Conservation (phyloP, 2,113 vertebrate species). For the Climacteris rufus region DNA sequence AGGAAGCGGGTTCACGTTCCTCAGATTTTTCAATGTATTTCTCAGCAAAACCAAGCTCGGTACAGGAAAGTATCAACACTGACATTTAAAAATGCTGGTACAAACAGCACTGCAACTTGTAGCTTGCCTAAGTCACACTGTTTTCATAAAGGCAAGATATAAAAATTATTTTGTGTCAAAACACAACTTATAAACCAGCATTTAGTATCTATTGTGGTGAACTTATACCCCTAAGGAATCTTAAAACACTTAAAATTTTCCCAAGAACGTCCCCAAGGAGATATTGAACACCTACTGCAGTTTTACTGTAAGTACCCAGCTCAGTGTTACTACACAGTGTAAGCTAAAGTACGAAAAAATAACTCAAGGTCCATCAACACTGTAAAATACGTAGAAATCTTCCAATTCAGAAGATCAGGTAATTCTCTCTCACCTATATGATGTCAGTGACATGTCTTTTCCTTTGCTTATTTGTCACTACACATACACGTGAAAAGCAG, state of each 20-base stretch:
- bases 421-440: neutral
- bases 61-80: neutral
- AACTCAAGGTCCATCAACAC: neutral
- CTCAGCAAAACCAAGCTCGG: neutral
- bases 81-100: neutral
- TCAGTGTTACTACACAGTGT: neutral
- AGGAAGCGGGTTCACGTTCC: neutral
- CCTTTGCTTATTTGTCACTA: neutral
- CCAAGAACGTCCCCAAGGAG: neutral
- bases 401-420: neutral
- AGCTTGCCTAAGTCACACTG: neutral
- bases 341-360: neutral
- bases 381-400: neutral
- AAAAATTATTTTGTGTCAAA: neutral
- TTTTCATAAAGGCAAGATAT: neutral
- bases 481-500: fast-evolving
- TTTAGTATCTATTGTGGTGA: neutral
- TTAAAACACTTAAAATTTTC: neutral
- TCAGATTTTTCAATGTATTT: neutral
- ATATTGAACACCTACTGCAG: neutral
- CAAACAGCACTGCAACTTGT: neutral
- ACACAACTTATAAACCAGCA: neutral
- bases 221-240: neutral
- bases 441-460: neutral
- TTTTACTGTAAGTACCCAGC: neutral